These are phyloP conservation scores for Mormyrus hasselquistii DNA, from an alignment of 2,797 vertebrate genomes.

Conservation along the genomic window DNA sequence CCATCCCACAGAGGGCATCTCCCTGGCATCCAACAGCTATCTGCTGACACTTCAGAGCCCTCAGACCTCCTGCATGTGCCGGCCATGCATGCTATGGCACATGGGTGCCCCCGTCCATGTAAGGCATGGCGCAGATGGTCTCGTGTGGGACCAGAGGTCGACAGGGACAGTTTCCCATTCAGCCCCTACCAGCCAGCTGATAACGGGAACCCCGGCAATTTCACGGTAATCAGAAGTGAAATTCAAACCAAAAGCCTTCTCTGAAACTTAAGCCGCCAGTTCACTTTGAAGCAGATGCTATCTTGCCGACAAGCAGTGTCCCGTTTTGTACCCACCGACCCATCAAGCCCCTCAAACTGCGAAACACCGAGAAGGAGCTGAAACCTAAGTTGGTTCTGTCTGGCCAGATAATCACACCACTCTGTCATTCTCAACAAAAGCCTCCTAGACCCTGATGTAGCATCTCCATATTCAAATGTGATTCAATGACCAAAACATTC, in stretches of 20 bases:
- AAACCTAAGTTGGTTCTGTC: background rate
- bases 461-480: background rate
- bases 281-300: background rate
- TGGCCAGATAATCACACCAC: background rate
- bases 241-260: background rate
- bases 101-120: background rate
- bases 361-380: constrained; percentile 10
- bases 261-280: background rate
- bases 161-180: background rate
- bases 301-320: background rate
- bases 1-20: background rate
- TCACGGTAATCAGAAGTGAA: background rate
- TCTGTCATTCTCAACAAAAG: background rate
- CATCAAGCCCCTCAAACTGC: constrained; percentile 2
- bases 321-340: background rate
- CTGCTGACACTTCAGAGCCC: background rate
- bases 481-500: background rate
- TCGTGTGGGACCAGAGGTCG: background rate
- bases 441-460: background rate
- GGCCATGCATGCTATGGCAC: background rate
- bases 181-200: background rate
- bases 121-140: background rate
- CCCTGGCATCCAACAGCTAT: background rate
- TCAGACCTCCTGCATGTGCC: background rate
- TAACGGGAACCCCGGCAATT: background rate